Evolutionary conservation across 2,797 vertebrate species (phyloP), one percentile per base, ranked within the genome.

Genomic region (Enteromius paludinosus): DNA sequence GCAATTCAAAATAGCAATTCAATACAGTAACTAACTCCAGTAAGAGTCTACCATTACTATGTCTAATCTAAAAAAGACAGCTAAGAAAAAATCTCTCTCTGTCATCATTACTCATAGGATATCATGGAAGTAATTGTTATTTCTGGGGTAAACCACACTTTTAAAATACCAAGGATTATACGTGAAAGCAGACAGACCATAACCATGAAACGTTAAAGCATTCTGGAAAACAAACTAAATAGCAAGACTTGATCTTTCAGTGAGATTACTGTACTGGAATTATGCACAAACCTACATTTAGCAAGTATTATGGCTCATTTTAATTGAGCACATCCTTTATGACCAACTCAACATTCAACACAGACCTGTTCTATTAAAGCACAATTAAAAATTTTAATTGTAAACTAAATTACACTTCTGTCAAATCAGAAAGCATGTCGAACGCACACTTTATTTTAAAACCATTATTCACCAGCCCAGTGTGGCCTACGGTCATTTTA

Each of bases 1-100:
- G 61, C 10, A 56, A 35, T 54, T 62, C 41, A 59, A 41, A 69
- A 70, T 14, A 45, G 28, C 47, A 78, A 70, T 78, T 15, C 28
- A 73, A 74, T 74, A 41, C 47, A 82, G 74, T 43, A 78, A 52
- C 30, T 76, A 68, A 81, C 52, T 28, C 7, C 25, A 45, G 30
- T 4, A 25, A 41, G 12, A 38, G 30, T 41, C 28, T n/a, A 20
- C 14, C 20, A 35, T 72, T 23, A 56, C 68, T 12, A 18, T 33
- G 3, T 4, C 25, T 17, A 30, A 70, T 43, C 10, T 56, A 69
- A 79, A 69, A 79, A 7, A 18, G 12, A 23, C 49, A 68, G 25
- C 10, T 49, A 12, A 23, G 47, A 74, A 1, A 38, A 41, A 11
- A 17, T 3, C 0, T 62, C 1, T 62, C 6, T 62, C 14, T 15